A percentile compares a stretch with the other conserved stretches of the same genome.
Evolutionary conservation across 2,797 vertebrate species (phyloP).

Genomic region (Silurus aristotelis): DNA sequence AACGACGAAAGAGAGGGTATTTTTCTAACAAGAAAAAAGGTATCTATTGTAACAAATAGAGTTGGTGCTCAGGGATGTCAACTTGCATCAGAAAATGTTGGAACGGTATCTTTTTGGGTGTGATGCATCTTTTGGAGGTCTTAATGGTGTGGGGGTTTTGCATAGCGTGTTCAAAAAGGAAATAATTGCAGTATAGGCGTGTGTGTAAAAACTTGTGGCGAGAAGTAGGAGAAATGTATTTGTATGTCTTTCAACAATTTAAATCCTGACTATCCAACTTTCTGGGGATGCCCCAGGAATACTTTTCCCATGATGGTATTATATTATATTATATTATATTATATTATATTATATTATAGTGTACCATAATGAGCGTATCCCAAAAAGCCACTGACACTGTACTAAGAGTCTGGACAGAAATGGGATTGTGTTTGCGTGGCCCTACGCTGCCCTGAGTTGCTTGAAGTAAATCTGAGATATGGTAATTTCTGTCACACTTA

Average conservation of each 20-base stretch:
- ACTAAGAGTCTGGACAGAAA: conserved; percentile 28
- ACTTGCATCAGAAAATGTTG: conserved; percentile 28
- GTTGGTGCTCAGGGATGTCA: conserved; percentile 41
- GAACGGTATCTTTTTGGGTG: conserved; percentile 16
- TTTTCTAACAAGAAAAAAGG: conserved; percentile 55
- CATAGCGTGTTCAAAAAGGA: conserved; percentile 47
- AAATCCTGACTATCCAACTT: neutral
- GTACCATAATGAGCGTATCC: neutral
- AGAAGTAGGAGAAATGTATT: neutral
- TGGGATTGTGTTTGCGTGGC: conserved; percentile 34
- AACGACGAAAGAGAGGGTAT: conserved; percentile 51
- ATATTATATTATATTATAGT: neutral
- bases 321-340: neutral
- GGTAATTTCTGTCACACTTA: conserved; percentile 36
- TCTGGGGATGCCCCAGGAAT: neutral
- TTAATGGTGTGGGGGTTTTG: neutral
- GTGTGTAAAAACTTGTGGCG: neutral
- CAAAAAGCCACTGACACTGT: conserved; percentile 25
- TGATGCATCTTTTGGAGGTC: conserved; percentile 7
- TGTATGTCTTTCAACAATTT: neutral
- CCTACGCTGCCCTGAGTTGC: conserved; percentile 9
- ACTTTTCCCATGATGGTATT: neutral
- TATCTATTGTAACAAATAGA: conserved; percentile 47
- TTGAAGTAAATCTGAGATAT: conserved; percentile 15
- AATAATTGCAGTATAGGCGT: conserved; percentile 48